Conservation (phyloP, 2,797 vertebrate species). For the Echeneis naucrates region DNA sequence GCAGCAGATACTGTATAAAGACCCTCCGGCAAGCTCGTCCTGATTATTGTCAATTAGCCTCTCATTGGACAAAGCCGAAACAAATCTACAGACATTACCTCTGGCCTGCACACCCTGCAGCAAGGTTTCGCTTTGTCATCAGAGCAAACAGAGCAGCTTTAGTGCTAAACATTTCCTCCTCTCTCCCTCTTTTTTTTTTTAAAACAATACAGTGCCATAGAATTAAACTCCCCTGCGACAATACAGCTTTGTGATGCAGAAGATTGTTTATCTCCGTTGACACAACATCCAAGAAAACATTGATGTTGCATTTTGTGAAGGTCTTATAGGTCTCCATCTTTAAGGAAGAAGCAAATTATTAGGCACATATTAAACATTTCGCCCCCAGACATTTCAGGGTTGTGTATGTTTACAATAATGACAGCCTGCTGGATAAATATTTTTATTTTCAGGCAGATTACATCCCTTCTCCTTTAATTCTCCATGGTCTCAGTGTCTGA, state of each 20-base stretch:
- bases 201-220: too few relatives aligned
- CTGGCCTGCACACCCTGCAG: constrained; percentile 48
- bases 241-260: background rate
- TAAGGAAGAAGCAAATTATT: background rate
- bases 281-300: background rate
- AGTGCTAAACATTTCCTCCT: constrained; percentile 35
- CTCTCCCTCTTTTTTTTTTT: background rate
- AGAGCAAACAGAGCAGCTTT: constrained; percentile 34
- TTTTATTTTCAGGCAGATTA: constrained; percentile 27
- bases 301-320: constrained; percentile 1
- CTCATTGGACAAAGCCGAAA: constrained; percentile 60
- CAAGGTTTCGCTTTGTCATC: constrained; percentile 62
- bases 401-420: constrained; percentile 8
- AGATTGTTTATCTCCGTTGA: constrained; percentile 6
- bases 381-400: background rate
- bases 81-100: constrained; percentile 44
- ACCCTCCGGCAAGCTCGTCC: constrained; percentile 51
- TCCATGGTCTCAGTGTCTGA: constrained; percentile 26
- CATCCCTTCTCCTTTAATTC: constrained; percentile 31
- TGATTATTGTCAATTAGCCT: constrained; percentile 74
- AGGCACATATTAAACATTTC: background rate
- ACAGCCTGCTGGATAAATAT: constrained; percentile 30
- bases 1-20: constrained; percentile 30
- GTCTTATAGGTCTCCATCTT: background rate
- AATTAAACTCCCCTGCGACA: constrained; percentile 22